These are phyloP conservation scores for Hippocampus mohnikei DNA, from an alignment of 2,113 vertebrate genomes.

Conservation along the genomic window DNA sequence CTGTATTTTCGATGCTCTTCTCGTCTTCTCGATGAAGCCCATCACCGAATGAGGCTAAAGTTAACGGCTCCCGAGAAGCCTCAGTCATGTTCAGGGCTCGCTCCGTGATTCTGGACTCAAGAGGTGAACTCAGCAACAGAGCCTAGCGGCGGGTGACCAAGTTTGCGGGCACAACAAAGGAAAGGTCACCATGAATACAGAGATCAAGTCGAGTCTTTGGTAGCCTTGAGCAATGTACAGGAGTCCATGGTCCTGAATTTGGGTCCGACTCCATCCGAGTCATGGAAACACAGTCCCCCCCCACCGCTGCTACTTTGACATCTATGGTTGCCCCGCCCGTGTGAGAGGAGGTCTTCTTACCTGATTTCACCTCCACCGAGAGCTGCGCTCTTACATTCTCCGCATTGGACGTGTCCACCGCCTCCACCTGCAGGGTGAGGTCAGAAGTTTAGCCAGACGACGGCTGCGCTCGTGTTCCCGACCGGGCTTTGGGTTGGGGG, in stretches of 20 bases:
- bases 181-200: too few relatives aligned
- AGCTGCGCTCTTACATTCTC: conserved; percentile 45
- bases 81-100: too few relatives aligned
- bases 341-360: conserved; percentile 34
- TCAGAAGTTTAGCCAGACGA: not conserved
- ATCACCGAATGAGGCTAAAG: too few relatives aligned
- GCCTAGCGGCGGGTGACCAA: too few relatives aligned
- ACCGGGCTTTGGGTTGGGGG: accelerated
- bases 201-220: too few relatives aligned
- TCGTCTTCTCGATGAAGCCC: too few relatives aligned
- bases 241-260: not conserved
- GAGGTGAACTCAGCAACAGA: too few relatives aligned
- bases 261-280: not conserved
- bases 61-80: too few relatives aligned
- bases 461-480: not conserved
- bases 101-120: too few relatives aligned
- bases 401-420: conserved; percentile 43
- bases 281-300: not conserved
- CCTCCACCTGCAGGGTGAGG: conserved; percentile 51
- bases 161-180: not conserved
- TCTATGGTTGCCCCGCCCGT: not conserved
- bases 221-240: too few relatives aligned
- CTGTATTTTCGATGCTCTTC: too few relatives aligned
- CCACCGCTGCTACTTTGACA: not conserved
- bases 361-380: conserved; percentile 52